Conservation (phyloP, 2,797 vertebrate genomes). For the Scarus forsteni region DNA sequence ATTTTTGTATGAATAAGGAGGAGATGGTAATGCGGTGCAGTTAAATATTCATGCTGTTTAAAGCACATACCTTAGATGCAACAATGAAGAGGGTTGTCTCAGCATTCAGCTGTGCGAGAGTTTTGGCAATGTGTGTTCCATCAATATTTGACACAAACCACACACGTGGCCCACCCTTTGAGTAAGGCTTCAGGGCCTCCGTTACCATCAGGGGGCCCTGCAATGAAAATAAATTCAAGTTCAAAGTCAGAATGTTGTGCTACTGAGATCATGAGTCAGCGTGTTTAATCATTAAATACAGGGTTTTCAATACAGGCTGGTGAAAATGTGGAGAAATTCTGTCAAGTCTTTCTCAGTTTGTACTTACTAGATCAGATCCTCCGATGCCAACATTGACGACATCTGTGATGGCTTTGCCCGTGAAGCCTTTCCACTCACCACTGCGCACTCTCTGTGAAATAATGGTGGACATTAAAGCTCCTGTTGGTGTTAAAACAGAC, state of each 20-base stretch:
- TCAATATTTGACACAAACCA: constrained; percentile 99
- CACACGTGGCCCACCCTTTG: constrained; percentile 91
- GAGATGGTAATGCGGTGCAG: not conserved
- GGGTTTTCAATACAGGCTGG: too few species aligned
- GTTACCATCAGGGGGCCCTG: constrained; percentile 99
- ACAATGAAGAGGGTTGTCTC: constrained; percentile 95
- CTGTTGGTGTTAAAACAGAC: too few species aligned
- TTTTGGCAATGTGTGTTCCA: constrained; percentile 96
- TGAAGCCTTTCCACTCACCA: constrained; percentile 96
- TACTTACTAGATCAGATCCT: constrained; percentile 94
- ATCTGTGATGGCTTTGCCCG: constrained; percentile 94
- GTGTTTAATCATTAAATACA: too few species aligned
- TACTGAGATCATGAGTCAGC: not conserved
- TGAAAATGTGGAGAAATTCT: too few species aligned
- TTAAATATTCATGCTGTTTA: not conserved
- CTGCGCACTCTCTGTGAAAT: constrained; percentile 89
- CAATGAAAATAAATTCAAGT: constrained; percentile 21
- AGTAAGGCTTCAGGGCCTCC: constrained; percentile 94
- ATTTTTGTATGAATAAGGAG: not conserved
- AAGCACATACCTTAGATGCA: constrained; percentile 92
- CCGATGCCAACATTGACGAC: constrained; percentile 97
- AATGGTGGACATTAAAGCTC: not conserved
- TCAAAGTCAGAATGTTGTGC: not conserved
- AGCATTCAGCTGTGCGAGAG: constrained; percentile 89
- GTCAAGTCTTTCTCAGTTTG: not conserved